A percentile compares a stretch with the other conserved stretches of the same genome.
These are phyloP conservation scores for Beaufortia kweichowensis DNA, from an alignment of 2,113 vertebrate species.

Conservation along the genomic window DNA sequence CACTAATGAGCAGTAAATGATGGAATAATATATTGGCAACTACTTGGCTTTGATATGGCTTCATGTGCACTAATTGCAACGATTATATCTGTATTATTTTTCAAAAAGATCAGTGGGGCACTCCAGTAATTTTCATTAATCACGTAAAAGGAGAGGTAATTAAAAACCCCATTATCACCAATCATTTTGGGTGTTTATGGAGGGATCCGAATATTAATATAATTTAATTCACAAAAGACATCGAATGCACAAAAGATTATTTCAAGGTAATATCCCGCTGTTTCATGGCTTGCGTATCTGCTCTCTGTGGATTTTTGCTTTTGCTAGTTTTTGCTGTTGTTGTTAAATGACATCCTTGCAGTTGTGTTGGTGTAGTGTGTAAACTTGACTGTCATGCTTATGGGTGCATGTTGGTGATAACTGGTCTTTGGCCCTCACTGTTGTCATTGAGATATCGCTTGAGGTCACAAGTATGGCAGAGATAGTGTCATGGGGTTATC, in stretches of 20 bases:
- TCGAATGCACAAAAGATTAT: conserved; percentile 57
- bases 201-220: conserved; percentile 63
- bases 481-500: conserved; percentile 12
- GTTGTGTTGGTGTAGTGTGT: neutral
- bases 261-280: conserved; percentile 49
- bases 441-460: conserved; percentile 21
- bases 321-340: neutral
- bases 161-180: conserved; percentile 75
- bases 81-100: conserved; percentile 78
- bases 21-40: conserved; percentile 66
- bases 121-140: conserved; percentile 80
- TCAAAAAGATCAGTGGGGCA: conserved; percentile 73
- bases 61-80: conserved; percentile 78
- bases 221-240: conserved; percentile 55
- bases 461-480: conserved; percentile 30
- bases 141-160: conserved; percentile 77
- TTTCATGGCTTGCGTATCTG: neutral
- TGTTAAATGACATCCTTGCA: conserved; percentile 7
- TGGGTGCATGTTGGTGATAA: conserved; percentile 11
- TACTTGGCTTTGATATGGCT: conserved; percentile 69
- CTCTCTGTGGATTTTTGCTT: conserved; percentile 10
- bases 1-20: conserved; percentile 78
- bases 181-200: conserved; percentile 53
- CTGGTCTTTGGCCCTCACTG: conserved; percentile 24
- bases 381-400: neutral